A percentile compares a stretch with the other conserved stretches of the same genome.
These are phyloP conservation scores for Hetaerina americana DNA, from an alignment of 1,140 invertebrate species.

Conservation along the genomic window DNA sequence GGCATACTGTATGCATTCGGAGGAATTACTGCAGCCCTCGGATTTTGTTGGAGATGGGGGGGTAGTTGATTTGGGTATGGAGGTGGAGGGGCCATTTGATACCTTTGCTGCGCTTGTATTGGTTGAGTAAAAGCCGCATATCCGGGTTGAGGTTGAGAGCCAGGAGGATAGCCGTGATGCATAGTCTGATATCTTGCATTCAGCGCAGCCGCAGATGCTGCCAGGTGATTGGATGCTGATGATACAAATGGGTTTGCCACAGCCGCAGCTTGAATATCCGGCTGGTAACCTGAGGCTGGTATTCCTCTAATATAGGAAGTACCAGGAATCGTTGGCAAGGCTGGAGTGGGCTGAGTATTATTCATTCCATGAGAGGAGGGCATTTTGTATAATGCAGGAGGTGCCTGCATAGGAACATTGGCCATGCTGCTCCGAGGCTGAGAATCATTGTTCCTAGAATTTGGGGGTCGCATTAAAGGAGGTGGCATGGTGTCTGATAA, in stretches of 20 bases:
- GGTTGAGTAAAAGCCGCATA: not conserved
- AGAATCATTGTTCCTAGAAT: not conserved
- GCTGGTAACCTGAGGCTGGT: not conserved
- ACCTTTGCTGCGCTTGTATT: not conserved
- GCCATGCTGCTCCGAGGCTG: not conserved
- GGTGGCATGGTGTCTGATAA: not conserved
- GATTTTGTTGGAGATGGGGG: not conserved
- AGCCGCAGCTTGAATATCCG: not conserved
- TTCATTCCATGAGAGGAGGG: not conserved
- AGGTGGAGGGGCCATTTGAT: not conserved
- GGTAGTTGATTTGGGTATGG: not conserved
- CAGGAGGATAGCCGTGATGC: not conserved
- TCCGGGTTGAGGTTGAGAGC: not conserved
- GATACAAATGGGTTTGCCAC: not conserved
- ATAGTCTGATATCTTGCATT: not conserved
- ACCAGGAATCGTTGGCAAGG: not conserved
- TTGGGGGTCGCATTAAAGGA: not conserved
- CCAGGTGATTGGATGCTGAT: too few relatives aligned
- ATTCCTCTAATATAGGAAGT: not conserved
- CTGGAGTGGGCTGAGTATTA: not conserved
- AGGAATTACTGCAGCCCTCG: not conserved
- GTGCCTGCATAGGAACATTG: not conserved
- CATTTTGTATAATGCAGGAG: not conserved
- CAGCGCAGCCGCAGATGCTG: not conserved
- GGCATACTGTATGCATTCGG: not conserved